A percentile compares a stretch with the other conserved stretches of the same genome.
Evolutionary conservation across 2,113 vertebrate genomes (phyloP).

Genomic region (Pteronura brasiliensis): DNA sequence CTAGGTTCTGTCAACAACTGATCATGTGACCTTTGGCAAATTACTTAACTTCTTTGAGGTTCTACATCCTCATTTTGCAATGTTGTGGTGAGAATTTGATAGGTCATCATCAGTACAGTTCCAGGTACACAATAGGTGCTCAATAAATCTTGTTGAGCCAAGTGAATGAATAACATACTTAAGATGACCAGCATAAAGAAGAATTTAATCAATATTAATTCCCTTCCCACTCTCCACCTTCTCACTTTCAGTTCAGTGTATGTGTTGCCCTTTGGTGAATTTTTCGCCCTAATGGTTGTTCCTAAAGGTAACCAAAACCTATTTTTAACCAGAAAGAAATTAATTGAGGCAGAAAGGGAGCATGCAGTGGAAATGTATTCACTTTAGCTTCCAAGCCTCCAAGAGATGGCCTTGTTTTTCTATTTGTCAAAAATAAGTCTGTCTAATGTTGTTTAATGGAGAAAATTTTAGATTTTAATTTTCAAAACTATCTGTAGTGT

Average conservation of each 20-base stretch:
- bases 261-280: background rate
- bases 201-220: background rate
- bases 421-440: conserved; percentile 23
- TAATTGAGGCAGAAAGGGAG: background rate
- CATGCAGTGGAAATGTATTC: background rate
- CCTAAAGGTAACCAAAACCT: conserved; percentile 14
- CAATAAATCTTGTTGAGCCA: background rate
- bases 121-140: background rate
- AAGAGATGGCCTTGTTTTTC: background rate
- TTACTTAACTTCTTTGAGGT: conserved; percentile 44
- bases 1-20: background rate
- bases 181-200: background rate
- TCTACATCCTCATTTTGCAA: conserved; percentile 40
- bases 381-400: background rate
- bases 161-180: background rate
- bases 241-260: background rate
- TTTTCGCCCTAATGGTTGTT: background rate
- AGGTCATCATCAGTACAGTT: background rate
- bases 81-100: background rate
- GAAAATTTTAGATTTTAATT: background rate
- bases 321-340: conserved; percentile 44
- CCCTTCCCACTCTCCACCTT: background rate
- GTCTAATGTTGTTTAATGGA: background rate
- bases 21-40: conserved; percentile 17
- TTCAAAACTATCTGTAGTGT: background rate